Base-by-base conservation (phyloP, 2,797 vertebrate species). In the Toxotes lorentzi region DNA sequence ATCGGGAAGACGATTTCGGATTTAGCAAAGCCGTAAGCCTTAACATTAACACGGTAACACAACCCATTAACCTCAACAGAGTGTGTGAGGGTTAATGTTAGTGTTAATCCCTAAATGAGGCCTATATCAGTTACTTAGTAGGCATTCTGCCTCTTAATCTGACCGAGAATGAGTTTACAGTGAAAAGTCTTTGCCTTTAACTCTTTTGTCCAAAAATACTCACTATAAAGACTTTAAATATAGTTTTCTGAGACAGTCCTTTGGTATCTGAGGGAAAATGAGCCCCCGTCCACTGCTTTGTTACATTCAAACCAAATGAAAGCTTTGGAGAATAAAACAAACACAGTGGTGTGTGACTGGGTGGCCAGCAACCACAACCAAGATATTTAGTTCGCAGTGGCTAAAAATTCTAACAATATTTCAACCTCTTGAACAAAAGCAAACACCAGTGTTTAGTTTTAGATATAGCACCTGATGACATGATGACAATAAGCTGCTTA, bases 21-120 rank as follows among this genome's bases (percentile, higher is more conserved):
- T 51, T 57, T 7, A 64, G 45, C 57, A 65, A 76, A 63, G 51
- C 72, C 2, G 0, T 73, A 77, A 83, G 70, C 65, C 64, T 81
- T 56, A 54, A 79, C 64, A 53, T 76, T 86, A 81, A 88, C 85
- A 80, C 69, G 3, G 43, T 83, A 79, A 81, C 85, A 83, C 78
- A 71, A 78, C 85, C 82, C 73, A 81, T 81, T 86, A 68, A 86
- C 92, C 75, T 56, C 8, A 2, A 64, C 66, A 63, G n/a, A 35
- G 32, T 70, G 66, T 67, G 67, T 48, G 70, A 81, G 76, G 70
- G 72, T 77, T 77, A 65, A 60, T 77, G 78, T 83, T 48, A 50
- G 74, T 38, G 78, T 75, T 84, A 88, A 90, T 87, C 84, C 69
- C 23, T 19, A 43, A 68, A 60, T 47, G 19, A 81, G 45, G 67